Percentiles rank a stretch among this genome's conserved stretches.
These are phyloP conservation scores for Empis stercorea DNA, from an alignment of 2,888 invertebrate species.

Conservation along the genomic window DNA sequence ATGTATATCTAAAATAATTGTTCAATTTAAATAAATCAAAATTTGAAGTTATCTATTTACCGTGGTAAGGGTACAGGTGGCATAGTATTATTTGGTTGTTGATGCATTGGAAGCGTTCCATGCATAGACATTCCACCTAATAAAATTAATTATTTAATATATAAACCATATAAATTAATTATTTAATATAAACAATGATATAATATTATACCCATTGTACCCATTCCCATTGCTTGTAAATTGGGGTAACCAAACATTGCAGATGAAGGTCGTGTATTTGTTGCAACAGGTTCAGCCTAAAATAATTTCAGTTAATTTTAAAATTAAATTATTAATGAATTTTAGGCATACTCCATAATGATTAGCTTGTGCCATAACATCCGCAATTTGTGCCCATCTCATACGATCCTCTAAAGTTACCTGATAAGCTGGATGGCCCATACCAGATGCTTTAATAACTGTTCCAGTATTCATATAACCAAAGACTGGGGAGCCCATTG, in stretches of 20 bases:
- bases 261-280: conserved; percentile 62
- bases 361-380: conserved; percentile 75
- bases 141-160: background rate
- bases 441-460: conserved; percentile 48
- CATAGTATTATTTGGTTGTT: conserved; percentile 32
- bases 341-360: conserved; percentile 62
- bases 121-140: conserved; percentile 37
- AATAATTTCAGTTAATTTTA: conserved; percentile 5
- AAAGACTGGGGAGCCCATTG: conserved; percentile 69
- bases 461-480: conserved; percentile 71
- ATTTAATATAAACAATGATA: too few relatives aligned
- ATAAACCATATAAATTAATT: background rate
- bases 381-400: conserved; percentile 81
- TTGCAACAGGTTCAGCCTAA: conserved; percentile 57
- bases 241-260: conserved; percentile 73
- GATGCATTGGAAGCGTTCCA: conserved; percentile 34
- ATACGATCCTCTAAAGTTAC: conserved; percentile 67
- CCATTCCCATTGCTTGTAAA: conserved; percentile 34
- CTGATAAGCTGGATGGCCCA: conserved; percentile 62
- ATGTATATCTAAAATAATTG: too few relatives aligned
- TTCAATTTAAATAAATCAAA: too few relatives aligned
- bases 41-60: conserved; percentile 25
- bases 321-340: background rate
- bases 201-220: conserved; percentile 23
- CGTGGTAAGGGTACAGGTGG: conserved; percentile 66